Conservation (phyloP, 2,888 invertebrate genomes). For the Catocala sponsa region DNA sequence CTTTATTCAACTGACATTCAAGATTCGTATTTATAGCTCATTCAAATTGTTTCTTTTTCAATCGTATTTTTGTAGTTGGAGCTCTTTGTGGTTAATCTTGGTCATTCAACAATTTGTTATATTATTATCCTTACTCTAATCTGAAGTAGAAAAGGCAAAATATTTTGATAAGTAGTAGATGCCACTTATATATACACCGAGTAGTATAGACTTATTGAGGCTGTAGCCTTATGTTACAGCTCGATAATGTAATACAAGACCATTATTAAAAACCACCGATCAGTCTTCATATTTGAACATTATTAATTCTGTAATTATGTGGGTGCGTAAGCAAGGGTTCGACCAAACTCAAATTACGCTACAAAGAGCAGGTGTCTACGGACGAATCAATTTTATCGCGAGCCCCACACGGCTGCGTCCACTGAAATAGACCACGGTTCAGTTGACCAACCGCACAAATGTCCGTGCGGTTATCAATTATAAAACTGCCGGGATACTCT, state of each 20-base stretch:
- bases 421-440: conserved; percentile 9
- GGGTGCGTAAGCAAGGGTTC: not conserved
- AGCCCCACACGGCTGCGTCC: conserved; percentile 1
- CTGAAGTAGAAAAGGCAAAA: no score
- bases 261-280: no score
- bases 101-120: no score
- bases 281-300: not conserved
- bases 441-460: conserved; percentile 14
- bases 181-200: no score
- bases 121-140: no score
- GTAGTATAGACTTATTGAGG: no score
- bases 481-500: not conserved
- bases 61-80: no score
- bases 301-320: not conserved
- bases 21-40: conserved; percentile 1
- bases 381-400: conserved; percentile 17
- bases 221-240: no score
- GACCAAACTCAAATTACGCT: conserved; percentile 8
- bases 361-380: conserved; percentile 11
- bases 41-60: no score
- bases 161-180: no score
- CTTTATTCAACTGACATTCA: not conserved
- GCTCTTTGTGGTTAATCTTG: no score
- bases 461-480: conserved; percentile 15
- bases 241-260: no score